Evolutionary conservation across 2,888 invertebrate species (phyloP).

Genomic region (Strigamia maritima): DNA sequence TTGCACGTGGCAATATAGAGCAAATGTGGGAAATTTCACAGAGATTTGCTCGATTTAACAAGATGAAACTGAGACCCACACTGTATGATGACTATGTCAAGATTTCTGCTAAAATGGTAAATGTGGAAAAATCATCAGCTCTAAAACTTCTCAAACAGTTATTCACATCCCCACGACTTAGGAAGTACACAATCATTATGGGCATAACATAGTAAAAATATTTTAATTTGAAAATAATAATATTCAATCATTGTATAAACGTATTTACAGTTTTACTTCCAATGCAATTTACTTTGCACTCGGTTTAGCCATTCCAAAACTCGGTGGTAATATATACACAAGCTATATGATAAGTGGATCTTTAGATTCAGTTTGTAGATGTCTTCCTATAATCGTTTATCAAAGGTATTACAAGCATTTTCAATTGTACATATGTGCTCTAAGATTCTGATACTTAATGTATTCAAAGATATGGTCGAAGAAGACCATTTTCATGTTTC

Average conservation of each 20-base stretch:
- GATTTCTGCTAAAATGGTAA: not conserved
- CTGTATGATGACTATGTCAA: not conserved
- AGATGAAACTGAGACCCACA: not conserved
- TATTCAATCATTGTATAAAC: not conserved
- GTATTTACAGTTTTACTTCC: not conserved
- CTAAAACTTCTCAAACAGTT: not conserved
- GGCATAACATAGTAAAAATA: not conserved
- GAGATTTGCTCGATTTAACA: constrained; percentile 31
- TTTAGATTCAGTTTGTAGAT: not conserved
- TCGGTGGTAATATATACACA: constrained; percentile 25
- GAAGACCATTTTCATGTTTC: not conserved
- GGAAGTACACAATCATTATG: constrained; percentile 10
- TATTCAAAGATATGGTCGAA: not conserved
- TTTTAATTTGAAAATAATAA: not conserved
- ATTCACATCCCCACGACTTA: not conserved
- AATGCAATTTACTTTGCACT: not conserved
- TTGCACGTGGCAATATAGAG: constrained; percentile 28
- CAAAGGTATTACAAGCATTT: constrained; percentile 24
- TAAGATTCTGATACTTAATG: not conserved
- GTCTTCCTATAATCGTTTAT: not conserved
- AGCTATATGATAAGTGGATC: constrained; percentile 35
- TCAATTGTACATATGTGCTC: not conserved
- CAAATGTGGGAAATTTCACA: not conserved
- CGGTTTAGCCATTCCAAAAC: not conserved
- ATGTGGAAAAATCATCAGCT: not conserved